Base-by-base conservation (phyloP, 1,140 invertebrate genomes). In the Cyphomyrmex costatus region DNA sequence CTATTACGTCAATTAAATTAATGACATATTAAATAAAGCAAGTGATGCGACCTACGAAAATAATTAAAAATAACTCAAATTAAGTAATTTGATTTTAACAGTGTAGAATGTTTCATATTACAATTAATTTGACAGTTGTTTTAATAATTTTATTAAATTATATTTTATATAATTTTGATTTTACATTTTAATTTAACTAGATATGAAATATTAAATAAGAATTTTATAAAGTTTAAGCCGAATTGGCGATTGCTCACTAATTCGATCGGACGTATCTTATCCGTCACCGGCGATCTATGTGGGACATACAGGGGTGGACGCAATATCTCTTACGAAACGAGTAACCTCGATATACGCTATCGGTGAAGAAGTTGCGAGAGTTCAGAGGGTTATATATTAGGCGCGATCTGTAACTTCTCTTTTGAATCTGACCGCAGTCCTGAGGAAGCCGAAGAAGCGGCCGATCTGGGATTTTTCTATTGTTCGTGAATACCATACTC, bases 311-410 rank as follows among this genome's bases (percentile, higher is more conserved):
- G 77, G 89, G 88, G 70, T 90, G 77, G 63, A 89, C 86, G 88
- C 73, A 86, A 90, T 90, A 73, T 90, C 89, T 91, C 78, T 91
- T 91, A 88, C 90, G 90, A 91, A 91, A 91, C 74, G 33, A 63
- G 60, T 90, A 90, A 90, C 90, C 89, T 88, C 89, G 90, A 91
- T 91, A 90, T 51, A 76, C 68, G 74, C 63, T 90, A 91, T 91
- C 90, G 76, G 24, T 87, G 74, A 60, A 73, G 53, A 88, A 88
- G 46, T 46, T 82, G 42, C 51, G 53, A 58, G 76, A 91, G 89
- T 90, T 91, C 89, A 91, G 84, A 74, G 79, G 90, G 89, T 91
- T n/a, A n/a, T n/a, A n/a, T n/a, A n/a, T n/a, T 85, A 87, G 58
- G 42, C 70, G 33, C 53, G 77, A 86, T 86, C 78, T 58, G 88